Evolutionary conservation across 2,113 vertebrate species (phyloP).

Genomic region (Psephotus haematonotus): DNA sequence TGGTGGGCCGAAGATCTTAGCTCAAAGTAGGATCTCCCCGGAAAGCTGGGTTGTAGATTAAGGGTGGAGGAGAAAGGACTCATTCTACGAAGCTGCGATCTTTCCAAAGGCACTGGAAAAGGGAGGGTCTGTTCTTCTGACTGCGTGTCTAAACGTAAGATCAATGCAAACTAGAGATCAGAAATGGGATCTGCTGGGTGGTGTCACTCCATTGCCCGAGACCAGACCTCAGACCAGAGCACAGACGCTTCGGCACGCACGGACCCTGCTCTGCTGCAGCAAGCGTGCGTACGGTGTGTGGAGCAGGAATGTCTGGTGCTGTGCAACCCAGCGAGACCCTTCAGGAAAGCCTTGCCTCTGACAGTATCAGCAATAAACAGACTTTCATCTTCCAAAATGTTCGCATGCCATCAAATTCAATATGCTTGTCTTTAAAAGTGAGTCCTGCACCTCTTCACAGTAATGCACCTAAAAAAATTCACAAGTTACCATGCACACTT

Average conservation of each 20-base stretch:
- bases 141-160: slow-evolving; percentile 81
- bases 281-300: accelerated
- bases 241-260: neutral
- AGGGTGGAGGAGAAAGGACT: slow-evolving; percentile 84
- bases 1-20: slow-evolving; percentile 81
- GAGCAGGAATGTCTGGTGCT: neutral
- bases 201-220: neutral
- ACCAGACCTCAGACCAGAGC: neutral
- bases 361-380: neutral
- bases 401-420: neutral
- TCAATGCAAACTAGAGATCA: slow-evolving; percentile 78
- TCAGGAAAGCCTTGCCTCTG: neutral
- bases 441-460: neutral
- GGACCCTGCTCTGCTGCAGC: neutral
- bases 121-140: slow-evolving; percentile 82
- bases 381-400: neutral
- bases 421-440: neutral
- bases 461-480: neutral
- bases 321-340: neutral
- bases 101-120: slow-evolving; percentile 84
- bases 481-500: neutral
- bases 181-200: neutral
- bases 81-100: slow-evolving; percentile 81
- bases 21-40: slow-evolving; percentile 83
- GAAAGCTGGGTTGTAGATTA: slow-evolving; percentile 81